Percentiles rank a stretch among this genome's conserved stretches.
Evolutionary conservation across 2,113 vertebrate genomes (phyloP).

Genomic region (Monarcha castaneiventris): DNA sequence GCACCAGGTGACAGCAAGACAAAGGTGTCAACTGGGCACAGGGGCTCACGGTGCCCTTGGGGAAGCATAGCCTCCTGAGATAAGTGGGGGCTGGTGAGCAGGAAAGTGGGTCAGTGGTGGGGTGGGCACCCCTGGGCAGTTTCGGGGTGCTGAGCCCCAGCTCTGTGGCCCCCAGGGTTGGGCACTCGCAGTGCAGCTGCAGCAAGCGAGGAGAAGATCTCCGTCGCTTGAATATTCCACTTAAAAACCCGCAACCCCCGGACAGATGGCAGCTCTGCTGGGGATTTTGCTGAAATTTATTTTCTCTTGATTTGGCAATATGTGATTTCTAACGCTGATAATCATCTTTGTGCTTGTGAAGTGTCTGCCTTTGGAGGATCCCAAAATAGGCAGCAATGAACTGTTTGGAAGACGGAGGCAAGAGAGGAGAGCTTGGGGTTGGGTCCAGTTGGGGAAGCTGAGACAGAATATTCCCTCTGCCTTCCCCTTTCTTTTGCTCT

Average conservation of each 20-base stretch:
- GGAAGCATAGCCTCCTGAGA: background rate
- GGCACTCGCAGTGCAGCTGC: accelerated
- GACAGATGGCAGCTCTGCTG: constrained; percentile 43
- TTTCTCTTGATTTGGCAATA: constrained; percentile 29
- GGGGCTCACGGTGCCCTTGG: background rate
- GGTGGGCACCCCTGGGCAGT: background rate
- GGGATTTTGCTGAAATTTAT: constrained; percentile 33
- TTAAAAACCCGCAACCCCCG: background rate
- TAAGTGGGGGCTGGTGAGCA: background rate
- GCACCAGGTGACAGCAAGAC: background rate
- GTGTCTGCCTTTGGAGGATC: background rate
- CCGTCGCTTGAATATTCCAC: background rate
- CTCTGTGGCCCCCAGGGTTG: background rate
- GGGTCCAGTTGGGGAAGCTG: background rate
- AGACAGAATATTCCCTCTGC: background rate
- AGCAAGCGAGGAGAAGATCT: background rate
- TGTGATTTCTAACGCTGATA: background rate
- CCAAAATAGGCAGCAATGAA: background rate
- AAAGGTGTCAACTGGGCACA: accelerated
- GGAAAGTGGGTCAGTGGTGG: background rate
- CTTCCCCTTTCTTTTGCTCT: background rate
- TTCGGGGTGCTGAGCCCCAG: background rate
- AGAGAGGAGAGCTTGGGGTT: background rate
- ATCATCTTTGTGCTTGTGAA: constrained; percentile 5
- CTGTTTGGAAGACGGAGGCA: background rate